Percentiles rank a stretch among this genome's conserved stretches.
These are phyloP conservation scores for Daktulosphaira vitifoliae DNA, from an alignment of 1,140 invertebrate species.

Conservation along the genomic window DNA sequence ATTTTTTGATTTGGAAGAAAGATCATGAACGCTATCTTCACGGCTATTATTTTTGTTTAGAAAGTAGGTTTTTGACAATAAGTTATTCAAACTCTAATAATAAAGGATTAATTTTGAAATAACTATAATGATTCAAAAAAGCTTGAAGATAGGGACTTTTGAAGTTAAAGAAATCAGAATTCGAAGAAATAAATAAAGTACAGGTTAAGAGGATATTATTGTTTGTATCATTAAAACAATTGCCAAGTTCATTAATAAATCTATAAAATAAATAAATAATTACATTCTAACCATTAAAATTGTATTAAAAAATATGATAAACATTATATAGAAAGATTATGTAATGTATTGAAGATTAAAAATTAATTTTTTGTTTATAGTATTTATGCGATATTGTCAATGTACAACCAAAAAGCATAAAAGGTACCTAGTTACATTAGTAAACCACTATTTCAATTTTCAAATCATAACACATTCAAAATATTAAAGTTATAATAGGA, in stretches of 20 bases:
- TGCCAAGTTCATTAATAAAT: slow-evolving; percentile 17
- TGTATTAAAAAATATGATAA: slow-evolving; percentile 7
- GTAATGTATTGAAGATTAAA: background rate
- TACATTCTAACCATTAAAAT: background rate
- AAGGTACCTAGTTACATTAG: background rate
- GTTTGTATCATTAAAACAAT: slow-evolving; percentile 13
- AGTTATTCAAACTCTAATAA: slow-evolving; percentile 1
- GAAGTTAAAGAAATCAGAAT: slow-evolving; percentile 15
- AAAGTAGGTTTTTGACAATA: slow-evolving; percentile 4
- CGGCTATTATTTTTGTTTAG: background rate
- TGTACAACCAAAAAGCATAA: background rate
- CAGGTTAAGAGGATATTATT: slow-evolving; percentile 11
- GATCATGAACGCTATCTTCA: slow-evolving; percentile 1
- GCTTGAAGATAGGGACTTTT: slow-evolving; percentile 10
- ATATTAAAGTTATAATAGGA: background rate
- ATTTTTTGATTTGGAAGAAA: background rate
- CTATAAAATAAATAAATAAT: slow-evolving; percentile 15
- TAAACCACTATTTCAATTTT: background rate
- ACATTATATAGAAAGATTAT: background rate
- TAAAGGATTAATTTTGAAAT: slow-evolving; percentile 1
- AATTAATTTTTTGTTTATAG: slow-evolving; percentile 2
- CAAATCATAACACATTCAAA: background rate
- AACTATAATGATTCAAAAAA: slow-evolving; percentile 7
- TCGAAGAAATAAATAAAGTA: slow-evolving; percentile 13
- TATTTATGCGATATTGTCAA: background rate